A percentile compares a stretch with the other conserved stretches of the same genome.
Evolutionary conservation across 1,140 invertebrate genomes (phyloP).

Genomic region (Leptestheria dahalacensis): DNA sequence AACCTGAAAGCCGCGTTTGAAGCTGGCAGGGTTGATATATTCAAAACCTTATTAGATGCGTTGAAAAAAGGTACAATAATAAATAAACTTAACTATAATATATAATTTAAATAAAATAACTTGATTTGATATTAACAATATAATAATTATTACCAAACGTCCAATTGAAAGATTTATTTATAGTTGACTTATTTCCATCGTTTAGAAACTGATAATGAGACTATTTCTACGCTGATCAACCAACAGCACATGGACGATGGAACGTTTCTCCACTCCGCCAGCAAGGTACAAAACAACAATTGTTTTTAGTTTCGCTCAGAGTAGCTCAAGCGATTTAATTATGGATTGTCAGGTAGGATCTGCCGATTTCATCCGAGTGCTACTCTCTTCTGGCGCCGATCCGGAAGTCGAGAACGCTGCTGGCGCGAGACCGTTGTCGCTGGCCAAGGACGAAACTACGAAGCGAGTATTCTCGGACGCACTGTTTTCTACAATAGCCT

Average conservation of each 20-base stretch:
- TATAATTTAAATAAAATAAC: neutral
- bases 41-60: slow-evolving; percentile 11
- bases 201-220: neutral
- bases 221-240: neutral
- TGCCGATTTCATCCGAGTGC: slow-evolving; percentile 12
- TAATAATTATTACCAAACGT: too few species aligned
- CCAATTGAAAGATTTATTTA: too few species aligned
- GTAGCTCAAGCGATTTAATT: neutral
- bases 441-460: neutral
- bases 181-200: too few species aligned
- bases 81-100: neutral
- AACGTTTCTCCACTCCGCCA: slow-evolving; percentile 9
- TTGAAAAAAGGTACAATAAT: slow-evolving; percentile 8
- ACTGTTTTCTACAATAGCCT: slow-evolving; percentile 8
- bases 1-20: slow-evolving; percentile 5
- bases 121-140: too few species aligned
- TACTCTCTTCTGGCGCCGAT: slow-evolving; percentile 4
- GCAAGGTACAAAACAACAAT: slow-evolving; percentile 1
- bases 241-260: neutral
- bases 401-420: slow-evolving; percentile 2
- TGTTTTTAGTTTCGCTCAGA: neutral
- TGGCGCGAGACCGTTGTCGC: neutral
- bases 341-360: neutral
- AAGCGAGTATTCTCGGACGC: slow-evolving; percentile 7
- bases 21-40: slow-evolving; percentile 3